These are phyloP conservation scores for Trichacis sp. DNA, from an alignment of 2,888 invertebrate species.

Conservation along the genomic window DNA sequence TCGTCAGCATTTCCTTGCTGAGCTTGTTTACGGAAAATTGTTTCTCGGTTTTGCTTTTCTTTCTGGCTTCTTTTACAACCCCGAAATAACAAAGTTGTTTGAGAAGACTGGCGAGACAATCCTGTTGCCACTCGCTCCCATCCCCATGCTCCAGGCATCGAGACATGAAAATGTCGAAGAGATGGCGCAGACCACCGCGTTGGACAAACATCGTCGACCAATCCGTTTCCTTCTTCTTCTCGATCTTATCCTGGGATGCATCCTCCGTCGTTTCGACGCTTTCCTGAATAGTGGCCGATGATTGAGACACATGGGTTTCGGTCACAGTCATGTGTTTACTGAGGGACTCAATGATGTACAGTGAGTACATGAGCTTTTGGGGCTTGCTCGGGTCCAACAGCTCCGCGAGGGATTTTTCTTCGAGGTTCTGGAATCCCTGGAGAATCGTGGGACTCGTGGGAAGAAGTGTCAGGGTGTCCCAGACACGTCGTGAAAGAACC, in stretches of 20 bases:
- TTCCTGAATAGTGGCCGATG: constrained; percentile 36
- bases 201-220: constrained; percentile 88
- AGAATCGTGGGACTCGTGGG: constrained; percentile 90
- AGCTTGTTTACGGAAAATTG: constrained; percentile 76
- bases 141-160: constrained; percentile 79
- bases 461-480: constrained; percentile 93
- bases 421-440: constrained; percentile 84
- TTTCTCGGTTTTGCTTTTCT: constrained; percentile 73
- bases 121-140: constrained; percentile 94
- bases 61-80: constrained; percentile 72
- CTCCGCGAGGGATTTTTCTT: constrained; percentile 77
- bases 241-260: constrained; percentile 47
- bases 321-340: constrained; percentile 62
- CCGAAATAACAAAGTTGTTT: constrained; percentile 90
- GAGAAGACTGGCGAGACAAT: constrained; percentile 88
- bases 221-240: constrained; percentile 53
- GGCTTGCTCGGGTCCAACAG: constrained; percentile 89
- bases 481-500: constrained; percentile 86
- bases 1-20: constrained; percentile 81
- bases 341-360: constrained; percentile 89
- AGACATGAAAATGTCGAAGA: constrained; percentile 93
- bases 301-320: constrained; percentile 33
- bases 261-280: constrained; percentile 39
- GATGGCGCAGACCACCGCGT: constrained; percentile 86
- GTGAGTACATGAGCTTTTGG: constrained; percentile 94